Percentiles rank a stretch among this genome's conserved stretches.
These are phyloP conservation scores for Glaucidium brasilianum DNA, from an alignment of 2,113 vertebrate genomes.

Conservation along the genomic window DNA sequence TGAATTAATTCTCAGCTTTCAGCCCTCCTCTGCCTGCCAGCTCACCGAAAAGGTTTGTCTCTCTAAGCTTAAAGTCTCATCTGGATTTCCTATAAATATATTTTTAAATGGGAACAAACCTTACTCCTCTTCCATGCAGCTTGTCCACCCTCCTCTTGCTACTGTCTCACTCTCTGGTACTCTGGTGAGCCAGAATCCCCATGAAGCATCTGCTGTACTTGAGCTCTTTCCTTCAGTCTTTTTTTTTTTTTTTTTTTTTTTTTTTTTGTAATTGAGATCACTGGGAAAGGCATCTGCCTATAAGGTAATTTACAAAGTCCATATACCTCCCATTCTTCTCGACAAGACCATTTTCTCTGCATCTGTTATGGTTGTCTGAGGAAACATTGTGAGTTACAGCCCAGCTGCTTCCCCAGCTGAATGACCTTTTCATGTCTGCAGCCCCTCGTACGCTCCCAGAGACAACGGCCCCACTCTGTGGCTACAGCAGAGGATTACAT, in stretches of 20 bases:
- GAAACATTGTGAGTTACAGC: background rate
- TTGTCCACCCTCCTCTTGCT: background rate
- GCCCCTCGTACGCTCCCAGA: background rate
- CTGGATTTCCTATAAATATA: background rate
- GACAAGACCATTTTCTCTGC: fast-evolving
- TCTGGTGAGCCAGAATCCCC: background rate
- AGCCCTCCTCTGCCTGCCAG: background rate
- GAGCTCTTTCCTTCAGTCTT: background rate
- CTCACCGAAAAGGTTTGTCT: background rate
- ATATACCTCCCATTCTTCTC: background rate
- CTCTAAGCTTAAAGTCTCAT: background rate
- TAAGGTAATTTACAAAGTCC: background rate
- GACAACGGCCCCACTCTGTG: background rate
- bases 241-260: background rate
- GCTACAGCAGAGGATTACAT: background rate
- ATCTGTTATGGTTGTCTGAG: background rate
- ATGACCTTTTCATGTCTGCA: background rate
- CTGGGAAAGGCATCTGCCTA: background rate
- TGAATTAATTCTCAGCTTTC: background rate
- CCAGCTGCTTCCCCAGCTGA: background rate
- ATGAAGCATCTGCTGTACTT: background rate
- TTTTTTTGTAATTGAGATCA: background rate
- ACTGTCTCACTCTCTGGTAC: background rate
- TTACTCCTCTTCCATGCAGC: background rate
- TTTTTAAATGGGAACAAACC: background rate